A percentile compares a stretch with the other conserved stretches of the same genome.
phyloP scores from a whole-genome alignment of 2,113 vertebrate species.

The Phaethornis superciliosus region DNA sequence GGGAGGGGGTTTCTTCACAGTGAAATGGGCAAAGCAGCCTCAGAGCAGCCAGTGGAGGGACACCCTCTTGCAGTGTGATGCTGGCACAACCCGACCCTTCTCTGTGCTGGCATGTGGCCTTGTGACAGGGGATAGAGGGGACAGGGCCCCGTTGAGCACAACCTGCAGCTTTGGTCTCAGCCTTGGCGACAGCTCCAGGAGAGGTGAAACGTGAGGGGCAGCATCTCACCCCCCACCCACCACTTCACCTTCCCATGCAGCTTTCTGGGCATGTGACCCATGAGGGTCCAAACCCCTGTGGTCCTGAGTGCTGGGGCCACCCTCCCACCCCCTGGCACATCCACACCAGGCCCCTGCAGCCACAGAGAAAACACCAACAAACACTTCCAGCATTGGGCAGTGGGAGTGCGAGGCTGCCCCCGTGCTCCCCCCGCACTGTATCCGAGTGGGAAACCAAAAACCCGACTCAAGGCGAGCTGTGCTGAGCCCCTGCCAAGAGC shows the following conservation, averaged over 20 bases:
- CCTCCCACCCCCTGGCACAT: accelerated
- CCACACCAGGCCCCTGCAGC: accelerated
- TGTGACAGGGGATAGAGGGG: background rate
- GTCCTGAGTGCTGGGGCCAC: background rate
- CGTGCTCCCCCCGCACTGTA: background rate
- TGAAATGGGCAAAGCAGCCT: too few species aligned
- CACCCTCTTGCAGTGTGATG: background rate
- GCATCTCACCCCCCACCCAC: background rate
- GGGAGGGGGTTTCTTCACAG: background rate
- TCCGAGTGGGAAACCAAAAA: constrained; percentile 50
- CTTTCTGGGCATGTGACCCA: accelerated
- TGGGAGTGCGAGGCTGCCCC: background rate
- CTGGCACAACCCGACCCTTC: accelerated
- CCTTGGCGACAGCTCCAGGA: background rate
- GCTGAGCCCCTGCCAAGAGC: constrained; percentile 60
- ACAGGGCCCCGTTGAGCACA: accelerated
- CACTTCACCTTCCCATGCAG: too few species aligned
- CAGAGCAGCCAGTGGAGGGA: background rate
- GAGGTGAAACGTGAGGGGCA: accelerated
- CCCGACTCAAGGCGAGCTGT: background rate
- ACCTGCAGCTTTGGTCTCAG: background rate
- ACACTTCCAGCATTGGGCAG: background rate
- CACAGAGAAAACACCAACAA: background rate
- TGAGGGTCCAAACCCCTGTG: accelerated
- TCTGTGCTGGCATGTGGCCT: background rate